These are phyloP conservation scores for Holothuria scabra DNA, from an alignment of 53 echinoderm and acorn worm species.

Conservation along the genomic window DNA sequence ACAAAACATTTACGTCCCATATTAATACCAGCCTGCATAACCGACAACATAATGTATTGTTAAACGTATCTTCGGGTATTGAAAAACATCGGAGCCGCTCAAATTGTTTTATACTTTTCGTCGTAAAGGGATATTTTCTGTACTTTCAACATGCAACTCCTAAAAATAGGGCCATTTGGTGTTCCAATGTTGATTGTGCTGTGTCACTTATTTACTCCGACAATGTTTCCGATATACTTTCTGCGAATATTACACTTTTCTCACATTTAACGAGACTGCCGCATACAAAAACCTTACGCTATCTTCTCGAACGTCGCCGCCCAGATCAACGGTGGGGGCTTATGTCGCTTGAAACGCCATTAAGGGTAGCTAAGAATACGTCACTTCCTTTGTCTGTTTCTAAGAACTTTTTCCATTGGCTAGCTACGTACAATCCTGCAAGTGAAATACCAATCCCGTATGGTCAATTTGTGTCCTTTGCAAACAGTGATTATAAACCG, in stretches of 20 bases:
- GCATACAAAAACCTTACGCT: neutral
- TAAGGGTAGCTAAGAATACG: constrained; percentile 34
- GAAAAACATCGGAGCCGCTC: too few relatives aligned
- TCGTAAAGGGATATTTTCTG: neutral
- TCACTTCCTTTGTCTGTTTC: neutral
- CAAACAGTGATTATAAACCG: neutral
- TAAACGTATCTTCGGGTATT: too few relatives aligned
- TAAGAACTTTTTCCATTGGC: neutral
- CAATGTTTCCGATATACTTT: neutral
- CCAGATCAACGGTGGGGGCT: constrained; percentile 22
- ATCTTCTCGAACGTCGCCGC: constrained; percentile 3
- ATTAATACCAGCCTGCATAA: too few relatives aligned
- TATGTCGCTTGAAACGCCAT: constrained; percentile 32
- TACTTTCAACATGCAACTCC: neutral
- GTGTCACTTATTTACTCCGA: constrained; percentile 7
- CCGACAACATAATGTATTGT: too few relatives aligned
- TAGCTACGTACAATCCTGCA: constrained; percentile 24
- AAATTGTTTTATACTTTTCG: neutral
- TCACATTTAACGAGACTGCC: constrained; percentile 24
- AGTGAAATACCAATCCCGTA: constrained; percentile 36
- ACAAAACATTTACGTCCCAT: too few relatives aligned
- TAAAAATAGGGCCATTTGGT: neutral
- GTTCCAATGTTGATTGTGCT: neutral
- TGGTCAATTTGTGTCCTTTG: neutral
- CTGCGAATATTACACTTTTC: constrained; percentile 28